Evolutionary conservation across 1,140 invertebrate genomes (phyloP), one percentile per base, ranked within the genome.

Genomic region (Pygmarrhopalites habei): DNA sequence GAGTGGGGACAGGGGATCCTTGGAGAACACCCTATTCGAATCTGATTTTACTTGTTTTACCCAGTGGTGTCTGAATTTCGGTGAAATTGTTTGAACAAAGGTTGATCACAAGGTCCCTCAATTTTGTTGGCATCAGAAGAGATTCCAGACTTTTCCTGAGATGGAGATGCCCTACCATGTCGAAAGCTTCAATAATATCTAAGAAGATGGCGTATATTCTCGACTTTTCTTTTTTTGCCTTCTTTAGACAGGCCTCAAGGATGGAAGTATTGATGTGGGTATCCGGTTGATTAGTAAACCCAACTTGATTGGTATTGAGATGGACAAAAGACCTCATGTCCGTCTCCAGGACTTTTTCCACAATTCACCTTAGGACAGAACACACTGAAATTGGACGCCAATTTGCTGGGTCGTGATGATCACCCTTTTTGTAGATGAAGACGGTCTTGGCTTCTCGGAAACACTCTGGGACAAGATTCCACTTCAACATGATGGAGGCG

Each of bases 401-500:
- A 1, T 57, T 39, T 17, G 26, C 21, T 1, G 39, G 32, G 2
- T 41, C 3, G 1, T 43, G 23, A 41, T 57, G 39, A 26, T 43
- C 35, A 7, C 55, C 55, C n/a, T 57, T 43, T 26, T 57, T 57
- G 23, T 57, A 57, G 2, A 55, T 19, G 21, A 55, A 35, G 23
- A 43, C 41, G 7, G 55, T 57, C n/a, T 25, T 39, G 23, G n/a
- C 55, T 23, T 23, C 25, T 1, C 21, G 1, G 32, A 57, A 43
- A 17, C 0, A n/a, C 2, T 15, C 1, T 41, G 55, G 55, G 17
- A 57, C 23, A n/a, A 39, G 28, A 15, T 57, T 57, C 7, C 25
- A 1, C 2, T 43, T 43, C 25, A 57, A 7, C 55, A 57, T 57
- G 0, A 25, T 19, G 0, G 35, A 25, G 1, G 19, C 55, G 25